Evolutionary conservation across 2,113 vertebrate genomes (phyloP).

Genomic region (Zonotrichia leucophrys): DNA sequence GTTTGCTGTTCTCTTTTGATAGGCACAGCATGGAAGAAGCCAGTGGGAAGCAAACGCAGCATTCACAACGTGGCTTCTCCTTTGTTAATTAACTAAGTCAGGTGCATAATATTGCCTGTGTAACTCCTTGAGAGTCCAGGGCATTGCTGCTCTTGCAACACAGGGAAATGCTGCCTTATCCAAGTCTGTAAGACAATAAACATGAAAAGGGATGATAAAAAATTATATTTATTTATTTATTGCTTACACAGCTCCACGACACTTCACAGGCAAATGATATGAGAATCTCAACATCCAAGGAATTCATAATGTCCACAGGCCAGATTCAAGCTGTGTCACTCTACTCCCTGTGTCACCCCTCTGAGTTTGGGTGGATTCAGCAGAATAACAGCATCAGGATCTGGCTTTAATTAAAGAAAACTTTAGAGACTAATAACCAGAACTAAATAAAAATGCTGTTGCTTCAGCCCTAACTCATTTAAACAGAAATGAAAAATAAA

Average conservation of each 20-base stretch:
- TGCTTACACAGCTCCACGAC: not conserved
- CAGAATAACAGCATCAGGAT: not conserved
- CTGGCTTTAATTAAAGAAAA: conserved; percentile 35
- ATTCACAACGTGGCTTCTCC: not conserved
- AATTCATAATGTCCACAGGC: not conserved
- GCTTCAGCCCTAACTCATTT: not conserved
- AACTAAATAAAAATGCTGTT: not conserved
- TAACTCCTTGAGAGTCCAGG: not conserved
- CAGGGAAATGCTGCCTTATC: not conserved
- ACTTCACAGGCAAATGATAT: not conserved
- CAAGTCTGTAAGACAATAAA: not conserved
- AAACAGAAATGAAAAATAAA: not conserved
- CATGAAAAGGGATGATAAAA: not conserved
- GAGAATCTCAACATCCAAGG: not conserved
- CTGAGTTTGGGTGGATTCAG: not conserved
- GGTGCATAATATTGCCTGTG: conserved; percentile 27
- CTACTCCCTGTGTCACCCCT: not conserved
- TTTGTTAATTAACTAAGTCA: conserved; percentile 62
- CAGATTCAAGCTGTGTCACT: not conserved
- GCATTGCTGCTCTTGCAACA: not conserved
- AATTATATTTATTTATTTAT: not conserved
- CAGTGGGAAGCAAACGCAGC: conserved; percentile 52
- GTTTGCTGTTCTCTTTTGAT: conserved; percentile 60
- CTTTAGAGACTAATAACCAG: not conserved
- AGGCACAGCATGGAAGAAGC: conserved; percentile 51